Evolutionary conservation across 2,797 vertebrate genomes (phyloP).

Genomic region (Selene dorsalis): DNA sequence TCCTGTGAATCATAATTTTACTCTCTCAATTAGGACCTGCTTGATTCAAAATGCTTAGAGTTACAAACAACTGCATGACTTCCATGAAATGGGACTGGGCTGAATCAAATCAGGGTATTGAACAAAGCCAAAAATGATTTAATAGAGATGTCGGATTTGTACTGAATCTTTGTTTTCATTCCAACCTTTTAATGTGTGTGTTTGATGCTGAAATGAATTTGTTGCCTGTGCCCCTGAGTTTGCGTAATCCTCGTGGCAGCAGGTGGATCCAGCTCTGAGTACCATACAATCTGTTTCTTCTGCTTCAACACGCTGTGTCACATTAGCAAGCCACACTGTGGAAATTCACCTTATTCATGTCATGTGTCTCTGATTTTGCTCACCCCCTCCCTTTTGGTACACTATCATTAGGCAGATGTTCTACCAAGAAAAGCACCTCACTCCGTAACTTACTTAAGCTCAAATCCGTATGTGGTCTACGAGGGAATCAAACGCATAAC

Average conservation of each 20-base stretch:
- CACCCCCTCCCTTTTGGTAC: constrained; percentile 54
- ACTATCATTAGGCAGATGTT: constrained; percentile 82
- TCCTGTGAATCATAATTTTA: constrained; percentile 24
- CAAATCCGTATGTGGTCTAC: constrained; percentile 77
- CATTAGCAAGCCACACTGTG: constrained; percentile 53
- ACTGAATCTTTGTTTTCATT: neutral
- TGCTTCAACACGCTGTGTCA: constrained; percentile 26
- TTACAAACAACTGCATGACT: neutral
- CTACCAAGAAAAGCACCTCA: constrained; percentile 66
- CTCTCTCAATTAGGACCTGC: constrained; percentile 21
- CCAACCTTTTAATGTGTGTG: neutral
- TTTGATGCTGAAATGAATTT: neutral
- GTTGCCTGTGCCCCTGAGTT: neutral
- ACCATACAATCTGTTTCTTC: constrained; percentile 26
- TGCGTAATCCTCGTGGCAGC: constrained; percentile 22
- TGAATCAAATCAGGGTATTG: constrained; percentile 3
- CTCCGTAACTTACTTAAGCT: constrained; percentile 56
- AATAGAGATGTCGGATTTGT: neutral
- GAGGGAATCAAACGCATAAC: constrained; percentile 74
- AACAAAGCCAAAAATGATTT: neutral
- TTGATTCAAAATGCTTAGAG: neutral
- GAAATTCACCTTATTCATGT: constrained; percentile 65
- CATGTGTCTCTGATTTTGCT: constrained; percentile 74
- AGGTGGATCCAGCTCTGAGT: constrained; percentile 53
- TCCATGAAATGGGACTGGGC: neutral